Evolutionary conservation across 2,888 invertebrate genomes (phyloP).

Genomic region (Phortica okadai): DNA sequence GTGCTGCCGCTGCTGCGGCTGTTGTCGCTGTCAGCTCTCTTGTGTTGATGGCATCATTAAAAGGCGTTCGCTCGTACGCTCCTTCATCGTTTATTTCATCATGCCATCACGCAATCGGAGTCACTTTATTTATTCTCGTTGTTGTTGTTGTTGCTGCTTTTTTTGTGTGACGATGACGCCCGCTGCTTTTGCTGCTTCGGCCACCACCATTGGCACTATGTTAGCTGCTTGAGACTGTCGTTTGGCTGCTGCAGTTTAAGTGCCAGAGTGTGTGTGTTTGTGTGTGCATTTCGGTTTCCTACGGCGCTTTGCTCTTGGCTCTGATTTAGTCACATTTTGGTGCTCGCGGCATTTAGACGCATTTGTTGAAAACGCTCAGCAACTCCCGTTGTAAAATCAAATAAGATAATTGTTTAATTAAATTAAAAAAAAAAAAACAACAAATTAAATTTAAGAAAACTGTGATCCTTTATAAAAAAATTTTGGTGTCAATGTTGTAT

Average conservation of each 20-base stretch:
- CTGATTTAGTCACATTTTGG: slow-evolving; percentile 73
- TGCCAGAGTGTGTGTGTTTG: slow-evolving; percentile 35
- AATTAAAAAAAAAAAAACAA: background rate
- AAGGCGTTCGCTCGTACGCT: slow-evolving; percentile 11
- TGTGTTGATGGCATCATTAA: slow-evolving; percentile 26
- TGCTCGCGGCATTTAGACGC: slow-evolving; percentile 74
- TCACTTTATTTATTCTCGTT: slow-evolving; percentile 17
- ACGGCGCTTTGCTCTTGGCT: slow-evolving; percentile 61
- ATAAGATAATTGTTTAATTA: slow-evolving; percentile 22
- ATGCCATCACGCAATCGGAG: slow-evolving; percentile 43
- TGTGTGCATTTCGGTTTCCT: slow-evolving; percentile 51
- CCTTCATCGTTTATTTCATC: slow-evolving; percentile 36
- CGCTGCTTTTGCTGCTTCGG: slow-evolving; percentile 18
- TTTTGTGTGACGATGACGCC: slow-evolving; percentile 27
- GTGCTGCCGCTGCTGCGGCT: slow-evolving; percentile 1
- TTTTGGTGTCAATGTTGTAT: slow-evolving; percentile 26
- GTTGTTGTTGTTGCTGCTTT: slow-evolving; percentile 31
- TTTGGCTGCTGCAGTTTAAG: slow-evolving; percentile 39
- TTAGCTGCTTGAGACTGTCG: background rate
- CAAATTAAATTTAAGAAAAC: slow-evolving; percentile 12
- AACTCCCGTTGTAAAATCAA: slow-evolving; percentile 23
- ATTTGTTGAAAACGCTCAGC: slow-evolving; percentile 43
- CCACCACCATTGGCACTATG: slow-evolving; percentile 14
- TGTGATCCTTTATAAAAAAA: slow-evolving; percentile 56
- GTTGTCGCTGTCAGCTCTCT: slow-evolving; percentile 24